These are phyloP conservation scores for Rhinoderma darwinii DNA, from an alignment of 2,113 vertebrate genomes.

Conservation along the genomic window DNA sequence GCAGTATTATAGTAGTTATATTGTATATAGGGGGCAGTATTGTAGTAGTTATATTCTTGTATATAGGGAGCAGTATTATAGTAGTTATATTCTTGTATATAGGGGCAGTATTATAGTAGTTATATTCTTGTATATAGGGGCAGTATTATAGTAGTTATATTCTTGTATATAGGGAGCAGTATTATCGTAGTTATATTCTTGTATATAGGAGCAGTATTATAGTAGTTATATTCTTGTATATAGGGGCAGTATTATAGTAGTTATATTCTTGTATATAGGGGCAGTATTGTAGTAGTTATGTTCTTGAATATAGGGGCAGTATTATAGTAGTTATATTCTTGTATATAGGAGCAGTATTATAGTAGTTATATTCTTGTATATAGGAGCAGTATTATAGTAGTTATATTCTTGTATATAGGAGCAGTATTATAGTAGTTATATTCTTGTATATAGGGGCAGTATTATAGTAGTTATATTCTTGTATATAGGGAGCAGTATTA, in stretches of 20 bases:
- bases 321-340: too few species aligned
- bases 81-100: background rate
- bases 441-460: background rate
- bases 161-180: background rate
- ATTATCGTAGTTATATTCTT: background rate
- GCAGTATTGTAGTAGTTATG: too few species aligned
- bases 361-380: too few species aligned
- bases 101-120: background rate
- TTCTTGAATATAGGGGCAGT: too few species aligned
- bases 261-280: too few species aligned
- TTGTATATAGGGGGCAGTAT: background rate
- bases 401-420: too few species aligned
- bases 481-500: background rate
- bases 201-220: background rate
- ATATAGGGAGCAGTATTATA: background rate
- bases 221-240: too few species aligned
- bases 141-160: background rate
- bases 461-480: background rate
- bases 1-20: too few species aligned
- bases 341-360: too few species aligned
- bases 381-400: too few species aligned
- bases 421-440: background rate
- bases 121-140: background rate
- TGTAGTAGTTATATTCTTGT: background rate
- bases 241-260: too few species aligned